Evolutionary conservation across 2,113 vertebrate species (phyloP), one percentile per base, ranked within the genome.

Genomic region (Scolopax mira): DNA sequence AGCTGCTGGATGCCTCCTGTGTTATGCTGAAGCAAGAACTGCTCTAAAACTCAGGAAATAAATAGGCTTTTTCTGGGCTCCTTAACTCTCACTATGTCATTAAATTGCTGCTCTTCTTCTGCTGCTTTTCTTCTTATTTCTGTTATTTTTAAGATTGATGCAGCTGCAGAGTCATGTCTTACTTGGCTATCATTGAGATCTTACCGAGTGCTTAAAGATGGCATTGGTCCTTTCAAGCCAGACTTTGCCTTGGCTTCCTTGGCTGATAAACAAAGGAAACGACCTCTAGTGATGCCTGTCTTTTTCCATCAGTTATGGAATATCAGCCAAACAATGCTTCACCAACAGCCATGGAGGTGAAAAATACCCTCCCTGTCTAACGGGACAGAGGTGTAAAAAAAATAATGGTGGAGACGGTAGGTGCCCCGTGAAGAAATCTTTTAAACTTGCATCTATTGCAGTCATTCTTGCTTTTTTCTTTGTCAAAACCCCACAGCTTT

Each of bases 41-140:
- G 23, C 49, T 55, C 16, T 31, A n/a, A 6, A 51, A 1, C 27
- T 22, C 33, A 18, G 51, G 74, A 23, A n/a, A 23, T 3, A 6
- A 18, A 2, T 4, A 16, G 33, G 44, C 11, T 11, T 27, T 35
- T 69, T 49, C 46, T 7, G 24, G 19, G 13, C 48, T 14, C 86
- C 67, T 69, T 30, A 37, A 2, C 33, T 21, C 42, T 39, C 78
- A 1, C 22, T 41, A 0, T 0, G 5, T 28, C 25, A 6, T 37
- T 15, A 39, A 37, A 51, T 24, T 44, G 31, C 19, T 55, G 3
- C 33, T 75, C 52, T 16, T 46, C 27, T 25, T 41, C 18, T 33
- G 30, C 2, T 13, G 11, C 2, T 89, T 54, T 58, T 35, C 57
- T 18, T 2, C 25, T 69, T 49, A 4, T 11, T 1, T 35, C 60